These are phyloP conservation scores for Auanema freiburgensis DNA, from an alignment of 2,888 invertebrate species.

Conservation along the genomic window DNA sequence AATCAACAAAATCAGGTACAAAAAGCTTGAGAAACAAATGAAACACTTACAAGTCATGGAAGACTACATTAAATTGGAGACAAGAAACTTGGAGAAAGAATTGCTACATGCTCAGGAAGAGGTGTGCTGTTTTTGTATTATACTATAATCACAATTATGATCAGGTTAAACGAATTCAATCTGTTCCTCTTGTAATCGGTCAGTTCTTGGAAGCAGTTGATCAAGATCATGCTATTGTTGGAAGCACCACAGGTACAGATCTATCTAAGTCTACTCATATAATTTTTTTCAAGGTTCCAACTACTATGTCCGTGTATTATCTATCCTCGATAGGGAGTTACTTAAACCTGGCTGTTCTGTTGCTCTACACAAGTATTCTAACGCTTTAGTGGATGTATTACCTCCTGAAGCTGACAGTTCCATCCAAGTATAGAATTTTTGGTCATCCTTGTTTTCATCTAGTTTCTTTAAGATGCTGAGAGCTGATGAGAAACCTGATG, in stretches of 20 bases:
- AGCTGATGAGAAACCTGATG: slow-evolving; percentile 79
- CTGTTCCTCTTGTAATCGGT: slow-evolving; percentile 96
- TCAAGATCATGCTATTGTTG: slow-evolving; percentile 98
- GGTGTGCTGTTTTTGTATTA: slow-evolving; percentile 30
- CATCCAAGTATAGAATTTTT: slow-evolving; percentile 73
- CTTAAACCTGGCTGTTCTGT: slow-evolving; percentile 97
- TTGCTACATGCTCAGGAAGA: slow-evolving; percentile 90
- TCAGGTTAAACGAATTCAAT: slow-evolving; percentile 94
- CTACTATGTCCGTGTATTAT: slow-evolving; percentile 96
- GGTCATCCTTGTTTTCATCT: background rate
- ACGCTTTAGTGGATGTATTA: slow-evolving; percentile 97
- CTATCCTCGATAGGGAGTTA: slow-evolving; percentile 94
- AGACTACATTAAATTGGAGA: slow-evolving; percentile 99
- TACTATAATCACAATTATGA: no score
- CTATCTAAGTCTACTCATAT: background rate
- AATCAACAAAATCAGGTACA: no score
- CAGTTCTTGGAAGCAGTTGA: slow-evolving; percentile 99
- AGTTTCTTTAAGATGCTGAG: slow-evolving; percentile 77
- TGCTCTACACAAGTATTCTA: slow-evolving; percentile 96
- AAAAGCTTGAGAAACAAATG: slow-evolving; percentile 92
- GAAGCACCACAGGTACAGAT: slow-evolving; percentile 81
- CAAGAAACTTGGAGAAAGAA: slow-evolving; percentile 95
- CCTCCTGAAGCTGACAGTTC: slow-evolving; percentile 99
- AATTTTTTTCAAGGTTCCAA: slow-evolving; percentile 77
- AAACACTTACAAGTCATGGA: slow-evolving; percentile 98